A percentile compares a stretch with the other conserved stretches of the same genome.
phyloP scores from a whole-genome alignment of 2,888 invertebrate species.

The Ernsta delagoae region DNA sequence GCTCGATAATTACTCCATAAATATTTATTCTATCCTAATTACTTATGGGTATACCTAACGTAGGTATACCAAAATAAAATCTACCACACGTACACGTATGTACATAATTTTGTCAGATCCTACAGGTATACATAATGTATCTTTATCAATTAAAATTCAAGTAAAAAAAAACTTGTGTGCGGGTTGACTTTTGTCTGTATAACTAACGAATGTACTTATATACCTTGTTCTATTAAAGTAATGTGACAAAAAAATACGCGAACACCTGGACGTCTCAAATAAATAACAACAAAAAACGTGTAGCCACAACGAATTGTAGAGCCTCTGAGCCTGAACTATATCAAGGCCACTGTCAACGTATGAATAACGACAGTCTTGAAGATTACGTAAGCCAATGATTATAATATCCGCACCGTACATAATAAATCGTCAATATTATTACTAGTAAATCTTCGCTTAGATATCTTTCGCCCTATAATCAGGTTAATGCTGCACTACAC shows the following conservation, averaged over 20 bases:
- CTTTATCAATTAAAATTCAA: neutral
- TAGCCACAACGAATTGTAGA: slow-evolving; percentile 41
- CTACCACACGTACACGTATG: too few relatives aligned
- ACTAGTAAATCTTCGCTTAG: neutral
- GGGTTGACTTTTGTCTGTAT: neutral
- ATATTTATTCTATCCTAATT: too few relatives aligned
- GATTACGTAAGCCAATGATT: slow-evolving; percentile 11
- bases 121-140: too few relatives aligned
- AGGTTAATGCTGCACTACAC: neutral
- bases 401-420: neutral
- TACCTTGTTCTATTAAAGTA: slow-evolving; percentile 28
- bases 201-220: slow-evolving; percentile 8
- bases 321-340: slow-evolving; percentile 60
- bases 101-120: too few relatives aligned
- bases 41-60: too few relatives aligned
- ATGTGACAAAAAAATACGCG: slow-evolving; percentile 62
- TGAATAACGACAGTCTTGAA: slow-evolving; percentile 30
- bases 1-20: too few relatives aligned
- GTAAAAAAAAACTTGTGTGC: slow-evolving; percentile 15
- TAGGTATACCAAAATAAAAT: too few relatives aligned
- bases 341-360: slow-evolving; percentile 58
- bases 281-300: slow-evolving; percentile 56
- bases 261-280: slow-evolving; percentile 54
- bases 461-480: neutral
- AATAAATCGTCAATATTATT: neutral